Base-by-base conservation (phyloP, 2,888 invertebrate species). In the Rhaphigaster nebulosa region DNA sequence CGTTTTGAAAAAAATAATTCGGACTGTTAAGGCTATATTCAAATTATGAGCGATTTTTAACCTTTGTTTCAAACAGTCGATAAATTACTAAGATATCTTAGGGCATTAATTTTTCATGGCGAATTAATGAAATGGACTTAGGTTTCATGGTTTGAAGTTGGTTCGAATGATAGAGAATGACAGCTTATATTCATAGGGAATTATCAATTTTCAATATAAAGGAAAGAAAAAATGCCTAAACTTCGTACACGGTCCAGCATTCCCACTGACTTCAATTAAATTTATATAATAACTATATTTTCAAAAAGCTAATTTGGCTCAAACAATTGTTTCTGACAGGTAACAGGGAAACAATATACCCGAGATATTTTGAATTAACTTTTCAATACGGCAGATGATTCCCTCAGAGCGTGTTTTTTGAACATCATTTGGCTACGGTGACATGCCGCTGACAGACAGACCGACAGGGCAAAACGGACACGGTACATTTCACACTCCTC, bases 401-500 rank as follows among this genome's bases (percentile, higher is more conserved):
- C 70, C 34, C 70, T 76, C 26, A 38, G 70, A 76, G 70, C 70
- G 38, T 84, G 41, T 84, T 84, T 84, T 84, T 84, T n/a, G 38
- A 84, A 84, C 84, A 50, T 45, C 15, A 45, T 84, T 84, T 45
- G 15, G 26, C 45, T n/a, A n/a, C 45, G 45, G 45, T 84, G 84
- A 84, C 84, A 18, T 23, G 45, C 13, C 18, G n/a, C n/a, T 84
- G 84, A 84, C 84, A 50, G 84, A 84, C 84, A n/a, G 45, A 84
- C 26, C 18, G 41, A 41, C 76, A 76, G 10, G n/a, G 45, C 45
- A 84, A 18, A 80, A 80, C 80, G 84, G 45, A 84, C 45, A 18
- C 15, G 84, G 84, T n/a, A 45, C 84, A 50, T 84, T 84, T 84
- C 45, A 84, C 84, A 84, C 84, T 45, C 84, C 15, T n/a, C 20